A percentile compares a stretch with the other conserved stretches of the same genome.
Evolutionary conservation across 1,140 invertebrate genomes (phyloP).

Genomic region (Phymorhynchus buccinoides): DNA sequence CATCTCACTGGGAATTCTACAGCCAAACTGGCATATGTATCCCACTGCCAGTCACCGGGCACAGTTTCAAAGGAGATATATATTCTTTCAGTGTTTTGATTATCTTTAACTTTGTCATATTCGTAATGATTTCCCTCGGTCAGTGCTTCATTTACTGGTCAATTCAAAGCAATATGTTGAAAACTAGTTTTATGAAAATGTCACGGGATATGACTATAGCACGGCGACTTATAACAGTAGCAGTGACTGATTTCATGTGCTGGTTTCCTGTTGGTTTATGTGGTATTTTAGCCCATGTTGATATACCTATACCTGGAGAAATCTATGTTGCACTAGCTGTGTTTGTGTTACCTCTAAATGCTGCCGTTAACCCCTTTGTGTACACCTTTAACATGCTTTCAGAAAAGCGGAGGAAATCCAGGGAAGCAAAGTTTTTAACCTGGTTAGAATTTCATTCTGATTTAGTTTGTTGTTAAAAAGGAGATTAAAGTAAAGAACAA

Average conservation of each 20-base stretch:
- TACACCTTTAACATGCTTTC: constrained; percentile 30
- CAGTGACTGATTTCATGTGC: constrained; percentile 31
- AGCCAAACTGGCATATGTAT: constrained; percentile 51
- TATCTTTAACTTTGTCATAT: constrained; percentile 48
- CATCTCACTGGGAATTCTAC: constrained; percentile 52
- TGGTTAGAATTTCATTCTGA: neutral
- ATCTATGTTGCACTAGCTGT: constrained; percentile 31
- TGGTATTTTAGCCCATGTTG: constrained; percentile 20
- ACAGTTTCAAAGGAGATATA: constrained; percentile 39
- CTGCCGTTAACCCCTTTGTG: constrained; percentile 41
- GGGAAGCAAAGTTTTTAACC: neutral
- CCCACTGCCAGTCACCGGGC: constrained; percentile 48
- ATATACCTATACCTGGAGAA: constrained; percentile 35
- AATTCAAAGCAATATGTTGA: neutral
- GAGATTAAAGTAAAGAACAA: too few relatives aligned
- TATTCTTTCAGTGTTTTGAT: constrained; percentile 52
- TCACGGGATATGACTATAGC: constrained; percentile 14
- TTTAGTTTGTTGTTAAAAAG: too few relatives aligned
- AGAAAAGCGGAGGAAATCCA: neutral
- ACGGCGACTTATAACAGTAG: neutral
- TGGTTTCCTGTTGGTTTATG: constrained; percentile 48
- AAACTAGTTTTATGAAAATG: neutral
- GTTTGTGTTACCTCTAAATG: constrained; percentile 43
- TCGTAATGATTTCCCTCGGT: constrained; percentile 46
- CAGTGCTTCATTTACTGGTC: constrained; percentile 38